Conservation (phyloP, 2,888 invertebrate genomes). For the Doris montereyensis region DNA sequence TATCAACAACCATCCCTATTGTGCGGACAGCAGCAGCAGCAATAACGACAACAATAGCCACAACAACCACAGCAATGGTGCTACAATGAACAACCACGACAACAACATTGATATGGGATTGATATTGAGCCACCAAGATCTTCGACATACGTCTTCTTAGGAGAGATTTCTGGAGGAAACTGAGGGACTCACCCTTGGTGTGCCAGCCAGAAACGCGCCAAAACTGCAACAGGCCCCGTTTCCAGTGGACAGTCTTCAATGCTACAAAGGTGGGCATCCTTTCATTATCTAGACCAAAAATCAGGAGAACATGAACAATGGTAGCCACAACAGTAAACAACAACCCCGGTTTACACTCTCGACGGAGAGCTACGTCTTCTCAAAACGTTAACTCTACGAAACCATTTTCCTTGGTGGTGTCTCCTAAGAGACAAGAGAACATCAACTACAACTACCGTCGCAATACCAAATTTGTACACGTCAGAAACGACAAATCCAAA, state of each 20-base stretch:
- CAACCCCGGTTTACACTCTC: background rate
- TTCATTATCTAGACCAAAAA: conserved; percentile 15
- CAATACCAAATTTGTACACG: conserved; percentile 31
- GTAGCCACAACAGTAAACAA: too few relatives aligned
- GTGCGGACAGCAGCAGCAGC: background rate
- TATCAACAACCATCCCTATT: conserved; percentile 17
- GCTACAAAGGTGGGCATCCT: conserved; percentile 11
- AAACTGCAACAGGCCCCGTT: background rate
- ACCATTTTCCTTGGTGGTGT: background rate
- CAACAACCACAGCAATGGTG: background rate
- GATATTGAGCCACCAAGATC: background rate
- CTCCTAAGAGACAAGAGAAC: background rate
- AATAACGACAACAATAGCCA: background rate
- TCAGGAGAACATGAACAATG: too few relatives aligned
- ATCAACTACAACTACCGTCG: background rate
- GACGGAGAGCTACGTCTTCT: background rate
- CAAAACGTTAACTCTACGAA: background rate
- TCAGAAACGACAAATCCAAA: conserved; percentile 44
- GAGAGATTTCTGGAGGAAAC: conserved; percentile 29
- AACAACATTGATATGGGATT: too few relatives aligned
- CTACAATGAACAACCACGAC: background rate
- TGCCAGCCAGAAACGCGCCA: background rate
- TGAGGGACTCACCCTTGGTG: background rate
- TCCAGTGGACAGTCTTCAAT: too few relatives aligned
- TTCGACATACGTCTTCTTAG: conserved; percentile 15